phyloP scores from a whole-genome alignment of 2,113 vertebrate genomes.

The Ardeotis arabs region DNA sequence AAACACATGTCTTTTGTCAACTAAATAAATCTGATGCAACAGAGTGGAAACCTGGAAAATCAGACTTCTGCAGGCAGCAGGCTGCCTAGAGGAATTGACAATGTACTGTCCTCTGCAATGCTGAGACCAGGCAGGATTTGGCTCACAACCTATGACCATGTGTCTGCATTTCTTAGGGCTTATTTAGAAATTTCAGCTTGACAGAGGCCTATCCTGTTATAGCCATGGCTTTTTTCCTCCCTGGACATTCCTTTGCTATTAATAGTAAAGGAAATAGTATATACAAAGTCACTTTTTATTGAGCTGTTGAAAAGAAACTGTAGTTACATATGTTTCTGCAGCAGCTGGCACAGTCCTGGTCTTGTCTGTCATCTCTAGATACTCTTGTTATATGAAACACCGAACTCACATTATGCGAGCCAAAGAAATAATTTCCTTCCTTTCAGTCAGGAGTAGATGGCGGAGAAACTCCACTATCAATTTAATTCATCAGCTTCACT shows the following conservation, averaged over 20 bases:
- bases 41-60: background rate
- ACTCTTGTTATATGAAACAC: conserved; percentile 36
- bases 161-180: background rate
- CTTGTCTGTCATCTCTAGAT: conserved; percentile 35
- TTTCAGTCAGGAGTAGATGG: conserved; percentile 10
- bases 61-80: background rate
- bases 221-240: background rate
- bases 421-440: conserved; percentile 40
- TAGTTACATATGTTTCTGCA: conserved; percentile 13
- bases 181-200: background rate
- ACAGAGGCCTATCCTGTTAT: background rate
- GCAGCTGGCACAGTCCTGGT: background rate
- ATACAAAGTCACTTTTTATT: background rate
- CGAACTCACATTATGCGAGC: background rate
- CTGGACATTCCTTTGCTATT: background rate
- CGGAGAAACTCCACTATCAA: conserved; percentile 36
- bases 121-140: background rate
- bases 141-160: background rate
- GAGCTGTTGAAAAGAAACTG: conserved; percentile 21
- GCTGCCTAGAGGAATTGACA: background rate
- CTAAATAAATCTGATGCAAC: background rate
- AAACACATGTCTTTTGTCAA: background rate
- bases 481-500: conserved; percentile 43
- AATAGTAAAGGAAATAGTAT: background rate
- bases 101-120: background rate